Evolutionary conservation across 2,797 vertebrate genomes (phyloP).

Genomic region (Gallirallus australis): DNA sequence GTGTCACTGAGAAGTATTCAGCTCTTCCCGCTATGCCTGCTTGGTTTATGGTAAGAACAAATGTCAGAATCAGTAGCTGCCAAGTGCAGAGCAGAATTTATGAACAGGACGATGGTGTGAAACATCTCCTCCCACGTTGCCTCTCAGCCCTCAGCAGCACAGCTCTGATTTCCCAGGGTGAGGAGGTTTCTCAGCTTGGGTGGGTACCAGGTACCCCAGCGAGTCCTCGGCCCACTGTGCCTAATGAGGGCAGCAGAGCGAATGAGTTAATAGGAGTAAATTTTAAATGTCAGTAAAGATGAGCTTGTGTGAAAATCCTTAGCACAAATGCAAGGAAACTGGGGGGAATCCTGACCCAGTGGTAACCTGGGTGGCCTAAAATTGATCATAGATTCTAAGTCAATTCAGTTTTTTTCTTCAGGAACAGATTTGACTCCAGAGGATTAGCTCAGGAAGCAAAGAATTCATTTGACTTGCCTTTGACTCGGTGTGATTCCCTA

Average conservation of each 20-base stretch:
- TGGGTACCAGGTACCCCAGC: background rate
- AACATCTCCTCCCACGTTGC: background rate
- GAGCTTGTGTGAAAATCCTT: background rate
- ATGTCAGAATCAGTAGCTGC: background rate
- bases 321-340: background rate
- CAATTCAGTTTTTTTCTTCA: background rate
- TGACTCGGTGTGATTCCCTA: background rate
- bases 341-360: background rate
- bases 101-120: background rate
- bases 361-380: background rate
- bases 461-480: background rate
- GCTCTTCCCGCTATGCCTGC: background rate
- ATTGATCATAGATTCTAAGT: background rate
- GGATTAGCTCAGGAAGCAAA: background rate
- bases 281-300: background rate
- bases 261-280: background rate
- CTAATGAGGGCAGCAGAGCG: background rate
- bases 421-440: background rate
- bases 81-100: background rate
- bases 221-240: background rate
- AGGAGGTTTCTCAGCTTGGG: background rate
- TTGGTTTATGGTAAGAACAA: constrained; percentile 17
- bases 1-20: background rate
- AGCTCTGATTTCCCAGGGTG: background rate
- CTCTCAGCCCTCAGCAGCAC: background rate